Percentiles rank a stretch among this genome's conserved stretches.
phyloP scores from a whole-genome alignment of 2,113 vertebrate species.

The Tragelaphus scriptus region DNA sequence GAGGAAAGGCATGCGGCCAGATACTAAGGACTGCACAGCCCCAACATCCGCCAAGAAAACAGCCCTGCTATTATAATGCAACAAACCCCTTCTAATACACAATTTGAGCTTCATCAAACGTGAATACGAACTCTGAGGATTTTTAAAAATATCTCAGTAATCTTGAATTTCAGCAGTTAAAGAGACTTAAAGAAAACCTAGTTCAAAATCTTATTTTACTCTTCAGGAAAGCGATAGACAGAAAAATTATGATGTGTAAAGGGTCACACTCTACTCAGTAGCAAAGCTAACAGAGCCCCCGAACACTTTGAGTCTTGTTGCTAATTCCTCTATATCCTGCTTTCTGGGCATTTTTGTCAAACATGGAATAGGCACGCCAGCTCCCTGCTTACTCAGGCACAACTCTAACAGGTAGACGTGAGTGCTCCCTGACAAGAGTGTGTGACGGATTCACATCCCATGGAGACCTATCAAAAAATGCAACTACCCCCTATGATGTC shows the following conservation, averaged over 20 bases:
- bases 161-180: background rate
- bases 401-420: rapidly evolving
- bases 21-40: background rate
- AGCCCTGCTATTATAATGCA: background rate
- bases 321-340: background rate
- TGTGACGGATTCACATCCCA: background rate
- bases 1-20: background rate
- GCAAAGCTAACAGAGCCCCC: background rate
- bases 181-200: background rate
- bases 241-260: background rate
- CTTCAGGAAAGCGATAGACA: background rate
- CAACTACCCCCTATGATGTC: background rate
- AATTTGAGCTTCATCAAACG: background rate
- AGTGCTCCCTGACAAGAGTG: background rate
- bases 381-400: background rate
- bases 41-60: background rate
- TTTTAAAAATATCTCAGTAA: background rate
- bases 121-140: background rate
- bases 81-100: background rate
- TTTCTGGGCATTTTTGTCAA: background rate
- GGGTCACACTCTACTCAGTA: background rate
- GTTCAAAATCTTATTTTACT: background rate
- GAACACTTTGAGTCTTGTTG: background rate
- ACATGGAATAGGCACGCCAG: background rate
- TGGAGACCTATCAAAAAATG: background rate